Evolutionary conservation across 1,140 invertebrate genomes (phyloP).

Genomic region (Pachyrhynchus sulphureomaculatus): DNA sequence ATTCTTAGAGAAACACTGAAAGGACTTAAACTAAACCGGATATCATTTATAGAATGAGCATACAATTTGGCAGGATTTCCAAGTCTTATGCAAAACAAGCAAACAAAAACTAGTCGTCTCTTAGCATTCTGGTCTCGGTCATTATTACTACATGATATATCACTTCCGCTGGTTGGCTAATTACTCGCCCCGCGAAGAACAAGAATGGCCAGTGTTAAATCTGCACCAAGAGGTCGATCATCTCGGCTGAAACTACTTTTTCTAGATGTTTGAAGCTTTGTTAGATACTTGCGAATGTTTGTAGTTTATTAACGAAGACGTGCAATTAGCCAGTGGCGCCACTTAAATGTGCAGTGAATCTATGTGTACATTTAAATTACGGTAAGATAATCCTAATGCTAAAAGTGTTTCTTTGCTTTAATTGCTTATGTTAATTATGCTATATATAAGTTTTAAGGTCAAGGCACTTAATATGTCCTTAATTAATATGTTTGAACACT

Average conservation of each 20-base stretch:
- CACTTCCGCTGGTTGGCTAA: constrained; percentile 51
- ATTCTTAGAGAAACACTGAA: no score
- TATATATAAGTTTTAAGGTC: no score
- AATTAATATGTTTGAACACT: no score
- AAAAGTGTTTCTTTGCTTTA: no score
- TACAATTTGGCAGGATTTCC: constrained; percentile 28
- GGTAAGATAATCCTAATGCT: no score
- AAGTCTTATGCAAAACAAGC: constrained; percentile 22
- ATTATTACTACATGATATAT: constrained; percentile 54
- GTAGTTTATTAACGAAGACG: constrained; percentile 1
- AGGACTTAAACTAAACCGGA: constrained; percentile 13
- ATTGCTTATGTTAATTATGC: no score
- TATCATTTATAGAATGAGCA: constrained; percentile 28
- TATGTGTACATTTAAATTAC: no score
- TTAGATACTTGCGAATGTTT: constrained; percentile 1
- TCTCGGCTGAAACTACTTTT: constrained; percentile 36
- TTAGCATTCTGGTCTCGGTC: constrained; percentile 51
- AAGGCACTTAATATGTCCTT: no score
- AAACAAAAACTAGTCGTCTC: constrained; percentile 3
- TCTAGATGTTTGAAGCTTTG: constrained; percentile 11
- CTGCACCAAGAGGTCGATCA: constrained; percentile 38
- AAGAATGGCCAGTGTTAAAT: constrained; percentile 45
- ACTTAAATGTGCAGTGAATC: no score
- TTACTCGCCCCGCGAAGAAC: constrained; percentile 49
- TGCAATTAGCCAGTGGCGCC: background rate